Evolutionary conservation across 2,888 invertebrate genomes (phyloP).

Genomic region (Neoitamus cyanurus): DNA sequence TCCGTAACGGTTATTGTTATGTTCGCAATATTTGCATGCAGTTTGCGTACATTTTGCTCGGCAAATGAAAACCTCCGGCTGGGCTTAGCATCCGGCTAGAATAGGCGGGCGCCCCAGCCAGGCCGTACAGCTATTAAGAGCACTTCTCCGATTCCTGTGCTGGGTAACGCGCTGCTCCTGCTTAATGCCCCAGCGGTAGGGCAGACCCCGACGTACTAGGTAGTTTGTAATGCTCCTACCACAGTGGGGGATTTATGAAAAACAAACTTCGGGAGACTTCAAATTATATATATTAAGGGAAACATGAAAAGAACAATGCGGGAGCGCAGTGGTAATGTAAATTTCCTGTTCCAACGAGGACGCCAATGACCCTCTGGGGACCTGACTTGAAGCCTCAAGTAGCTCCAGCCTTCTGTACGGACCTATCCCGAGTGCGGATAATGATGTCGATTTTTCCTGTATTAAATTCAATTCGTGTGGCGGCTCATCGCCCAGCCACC

Average conservation of each 20-base stretch:
- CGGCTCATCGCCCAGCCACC: not conserved
- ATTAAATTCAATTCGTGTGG: slow-evolving; percentile 22
- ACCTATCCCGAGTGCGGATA: not conserved
- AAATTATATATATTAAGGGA: not conserved
- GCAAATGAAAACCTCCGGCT: not conserved
- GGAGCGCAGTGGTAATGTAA: slow-evolving; percentile 21
- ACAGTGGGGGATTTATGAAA: not conserved
- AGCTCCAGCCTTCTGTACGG: not conserved
- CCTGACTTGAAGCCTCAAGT: slow-evolving; percentile 22
- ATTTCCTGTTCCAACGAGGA: slow-evolving; percentile 39
- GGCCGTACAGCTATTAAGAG: not conserved
- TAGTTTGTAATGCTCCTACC: not conserved
- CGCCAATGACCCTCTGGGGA: slow-evolving; percentile 36
- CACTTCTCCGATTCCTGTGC: not conserved
- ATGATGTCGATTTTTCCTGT: slow-evolving; percentile 3
- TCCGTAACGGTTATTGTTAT: slow-evolving; percentile 15
- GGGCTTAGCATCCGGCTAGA: not conserved
- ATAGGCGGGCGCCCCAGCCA: not conserved
- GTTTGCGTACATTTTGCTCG: not conserved
- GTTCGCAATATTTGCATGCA: slow-evolving; percentile 27
- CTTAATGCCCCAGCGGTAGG: not conserved
- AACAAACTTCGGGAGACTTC: not conserved
- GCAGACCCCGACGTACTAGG: not conserved
- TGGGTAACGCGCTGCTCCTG: not conserved
- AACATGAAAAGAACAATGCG: slow-evolving; percentile 22